Evolutionary conservation across 1,140 invertebrate species (phyloP).

Genomic region (Aphelinus certus): DNA sequence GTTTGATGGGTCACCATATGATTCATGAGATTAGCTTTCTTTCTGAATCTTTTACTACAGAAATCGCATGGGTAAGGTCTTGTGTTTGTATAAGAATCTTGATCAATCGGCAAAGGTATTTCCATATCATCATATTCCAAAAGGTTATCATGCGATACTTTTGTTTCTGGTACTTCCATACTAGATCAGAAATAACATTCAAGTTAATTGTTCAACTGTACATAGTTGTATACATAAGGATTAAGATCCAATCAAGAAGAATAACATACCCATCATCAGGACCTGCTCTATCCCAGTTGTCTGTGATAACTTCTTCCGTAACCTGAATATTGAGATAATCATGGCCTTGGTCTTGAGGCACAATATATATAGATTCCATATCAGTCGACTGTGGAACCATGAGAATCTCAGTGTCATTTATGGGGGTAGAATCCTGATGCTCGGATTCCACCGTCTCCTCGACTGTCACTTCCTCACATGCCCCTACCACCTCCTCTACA

Average conservation of each 20-base stretch:
- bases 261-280: constrained; percentile 73
- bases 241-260: constrained; percentile 19
- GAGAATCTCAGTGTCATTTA: constrained; percentile 52
- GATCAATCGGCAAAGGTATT: constrained; percentile 79
- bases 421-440: constrained; percentile 32
- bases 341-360: constrained; percentile 62
- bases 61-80: constrained; percentile 88
- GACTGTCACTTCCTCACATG: constrained; percentile 64
- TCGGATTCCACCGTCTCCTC: constrained; percentile 64
- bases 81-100: constrained; percentile 82
- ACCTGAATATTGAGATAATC: constrained; percentile 72
- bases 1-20: constrained; percentile 87
- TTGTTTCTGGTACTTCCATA: constrained; percentile 72
- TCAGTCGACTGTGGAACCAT: constrained; percentile 60
- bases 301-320: constrained; percentile 81
- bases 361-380: constrained; percentile 64
- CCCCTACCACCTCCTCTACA: constrained; percentile 61
- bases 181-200: constrained; percentile 49
- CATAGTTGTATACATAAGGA: not conserved
- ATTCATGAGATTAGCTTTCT: constrained; percentile 83
- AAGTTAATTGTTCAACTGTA: not conserved
- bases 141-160: constrained; percentile 65
- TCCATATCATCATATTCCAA: constrained; percentile 75
- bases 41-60: constrained; percentile 81
- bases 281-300: constrained; percentile 77